Conservation (phyloP, 2,113 vertebrate genomes). For the Coturnix japonica region DNA sequence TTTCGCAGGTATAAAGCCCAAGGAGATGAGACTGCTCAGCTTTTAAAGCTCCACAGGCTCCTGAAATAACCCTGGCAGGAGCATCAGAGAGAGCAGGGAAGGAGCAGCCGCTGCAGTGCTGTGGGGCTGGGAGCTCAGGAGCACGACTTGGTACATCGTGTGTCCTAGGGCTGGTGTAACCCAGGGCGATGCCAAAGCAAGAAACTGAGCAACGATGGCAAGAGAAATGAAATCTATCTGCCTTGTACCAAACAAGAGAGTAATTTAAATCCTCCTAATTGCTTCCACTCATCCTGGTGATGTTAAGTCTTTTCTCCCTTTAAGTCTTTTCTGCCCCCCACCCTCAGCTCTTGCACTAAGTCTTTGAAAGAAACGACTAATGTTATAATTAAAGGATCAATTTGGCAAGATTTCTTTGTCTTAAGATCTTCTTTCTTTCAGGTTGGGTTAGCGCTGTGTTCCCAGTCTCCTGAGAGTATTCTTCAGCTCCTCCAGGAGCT, state of each 20-base stretch:
- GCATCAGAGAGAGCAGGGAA: not conserved
- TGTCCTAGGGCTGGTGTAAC: not conserved
- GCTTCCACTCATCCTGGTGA: conserved; percentile 54
- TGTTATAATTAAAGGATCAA: conserved; percentile 77
- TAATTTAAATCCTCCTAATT: conserved; percentile 65
- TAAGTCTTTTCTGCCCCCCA: conserved; percentile 57
- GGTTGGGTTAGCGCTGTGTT: conserved; percentile 42
- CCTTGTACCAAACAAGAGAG: conserved; percentile 42
- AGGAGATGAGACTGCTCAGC: conserved; percentile 56
- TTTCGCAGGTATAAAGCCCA: conserved; percentile 46
- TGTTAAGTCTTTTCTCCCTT: conserved; percentile 60
- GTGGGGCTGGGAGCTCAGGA: not conserved
- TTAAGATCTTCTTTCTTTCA: conserved; percentile 69
- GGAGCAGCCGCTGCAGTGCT: not conserved
- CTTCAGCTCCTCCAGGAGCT: conserved; percentile 63
- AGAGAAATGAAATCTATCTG: conserved; percentile 27
- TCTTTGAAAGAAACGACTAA: conserved; percentile 71
- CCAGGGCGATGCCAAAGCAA: not conserved
- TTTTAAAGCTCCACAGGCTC: conserved; percentile 30
- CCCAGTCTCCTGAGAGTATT: conserved; percentile 59
- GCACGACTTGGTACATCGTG: not conserved
- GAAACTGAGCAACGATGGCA: not conserved
- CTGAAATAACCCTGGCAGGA: conserved; percentile 27
- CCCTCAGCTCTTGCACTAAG: conserved; percentile 40
- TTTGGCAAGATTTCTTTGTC: conserved; percentile 73